Evolutionary conservation across 2,888 invertebrate species (phyloP), one percentile per base, ranked within the genome.

Genomic region (Hyposoter didymator): DNA sequence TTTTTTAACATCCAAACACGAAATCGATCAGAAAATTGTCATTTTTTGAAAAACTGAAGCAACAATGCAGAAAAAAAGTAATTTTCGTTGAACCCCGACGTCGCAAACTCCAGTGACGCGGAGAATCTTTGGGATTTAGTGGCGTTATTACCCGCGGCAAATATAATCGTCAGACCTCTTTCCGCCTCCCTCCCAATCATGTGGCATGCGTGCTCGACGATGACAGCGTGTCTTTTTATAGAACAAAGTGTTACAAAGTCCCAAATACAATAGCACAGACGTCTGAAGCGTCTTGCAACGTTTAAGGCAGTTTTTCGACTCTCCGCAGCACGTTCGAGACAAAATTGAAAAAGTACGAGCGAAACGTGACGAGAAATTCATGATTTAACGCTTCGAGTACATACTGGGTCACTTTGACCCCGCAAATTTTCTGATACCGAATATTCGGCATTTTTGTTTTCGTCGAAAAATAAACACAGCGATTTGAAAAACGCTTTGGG

Each of bases 151-250:
- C 83, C 69, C 76, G 76, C 76, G 55, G 55, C 76, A 39, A 35
- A 75, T 47, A 55, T 47, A 45, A 19, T 47, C 52, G 49, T 69
- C 67, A 62, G 47, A n/a, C 74, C 74, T 74, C 69, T 73, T 52
- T 73, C 62, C 10, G 39, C 19, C 72, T 72, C 35, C 35, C 81
- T 59, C 79, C n/a, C 45, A 59, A 45, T 74, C 59, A 43, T 62
- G 62, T 78, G 66, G 64, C 55, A 64, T 39, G 86, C 66, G 59
- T 64, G 55, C 86, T 88, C 88, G 83, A 4, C 88, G 90, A 91
- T 91, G 91, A 91, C 91, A 89, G 81, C 84, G 88, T 88, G 88
- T 90, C 91, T 91, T 91, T 91, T 91, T 91, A 91, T 91, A 91
- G 91, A 89, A 85, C 82, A 59, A 81, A 86, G 55, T 73, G 84